Evolutionary conservation across 2,888 invertebrate species (phyloP), one percentile per base, ranked within the genome.

Genomic region (Dryadula phaetusa): DNA sequence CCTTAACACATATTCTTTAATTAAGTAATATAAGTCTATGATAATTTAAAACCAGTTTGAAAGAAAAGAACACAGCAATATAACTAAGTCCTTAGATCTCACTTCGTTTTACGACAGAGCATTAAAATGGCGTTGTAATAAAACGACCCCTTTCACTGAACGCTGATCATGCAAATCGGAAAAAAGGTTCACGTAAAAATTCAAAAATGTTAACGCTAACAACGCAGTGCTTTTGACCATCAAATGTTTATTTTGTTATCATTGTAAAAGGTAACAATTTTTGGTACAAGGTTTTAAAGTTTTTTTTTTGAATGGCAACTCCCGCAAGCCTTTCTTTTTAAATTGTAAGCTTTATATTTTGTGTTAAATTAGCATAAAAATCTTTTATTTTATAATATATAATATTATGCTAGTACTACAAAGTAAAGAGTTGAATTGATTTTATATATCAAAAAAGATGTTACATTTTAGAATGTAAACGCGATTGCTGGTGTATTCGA

Each of bases 31-130:
- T n/a, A n/a, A n/a, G n/a, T n/a, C n/a, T n/a, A 10, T 46, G 8
- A 20, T 40, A 65, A 42, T 65, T 53, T 53, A 61, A 62, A 66
- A 49, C 8, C 18, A 32, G 3, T 58, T 49, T 32, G 20, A 22
- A 62, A 42, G 28, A 54, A 22, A 62, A 42, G 28, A 54, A 32
- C 22, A 47, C 20, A 47, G 56, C 54, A 42, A 32, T 25, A 47
- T 47, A 25, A 14, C 49, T 16, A 28, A 47, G 64, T 47, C 49
- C 62, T 67, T 56, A 47, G 65, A 66, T 54, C 69, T 74, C 72
- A 74, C 76, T 78, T 70, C 74, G 72, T 77, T 81, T 83, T 81
- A 81, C 74, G 75, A 75, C 66, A 73, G 74, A 71, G 66, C 67
- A 65, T 72, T 79, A 80, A 79, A 79, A 78, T 76, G 76, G 69